phyloP scores from a whole-genome alignment of 2,113 vertebrate genomes.

The Anguilla rostrata region DNA sequence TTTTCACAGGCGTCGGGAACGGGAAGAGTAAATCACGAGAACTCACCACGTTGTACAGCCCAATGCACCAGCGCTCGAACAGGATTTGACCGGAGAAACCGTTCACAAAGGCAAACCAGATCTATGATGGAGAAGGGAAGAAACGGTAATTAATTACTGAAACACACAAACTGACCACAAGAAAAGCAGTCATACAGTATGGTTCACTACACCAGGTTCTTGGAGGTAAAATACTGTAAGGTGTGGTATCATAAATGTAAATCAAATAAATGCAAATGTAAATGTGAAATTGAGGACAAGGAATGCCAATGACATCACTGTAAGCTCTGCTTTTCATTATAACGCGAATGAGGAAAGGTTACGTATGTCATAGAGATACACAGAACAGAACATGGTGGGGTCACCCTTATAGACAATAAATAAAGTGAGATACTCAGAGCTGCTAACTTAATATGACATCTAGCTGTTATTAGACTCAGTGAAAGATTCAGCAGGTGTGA shows the following conservation, averaged over 20 bases:
- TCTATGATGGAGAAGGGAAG: conserved; percentile 68
- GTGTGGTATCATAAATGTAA: background rate
- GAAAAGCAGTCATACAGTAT: background rate
- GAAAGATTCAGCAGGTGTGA: background rate
- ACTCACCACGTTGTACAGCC: conserved; percentile 85
- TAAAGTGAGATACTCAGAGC: background rate
- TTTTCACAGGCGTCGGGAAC: conserved; percentile 6
- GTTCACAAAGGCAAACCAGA: conserved; percentile 99
- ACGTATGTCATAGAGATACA: background rate
- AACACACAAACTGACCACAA: background rate
- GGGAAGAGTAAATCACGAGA: conserved; percentile 29
- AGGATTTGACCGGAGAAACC: conserved; percentile 88
- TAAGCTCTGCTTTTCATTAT: background rate
- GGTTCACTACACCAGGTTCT: background rate
- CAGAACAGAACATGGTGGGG: background rate
- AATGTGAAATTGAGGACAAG: background rate
- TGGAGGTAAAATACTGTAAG: background rate
- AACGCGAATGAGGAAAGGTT: background rate
- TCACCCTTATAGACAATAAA: background rate
- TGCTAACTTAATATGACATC: background rate
- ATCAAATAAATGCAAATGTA: background rate
- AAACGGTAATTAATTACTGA: background rate
- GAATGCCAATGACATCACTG: background rate
- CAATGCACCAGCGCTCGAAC: conserved; percentile 85
- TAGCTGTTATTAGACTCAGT: background rate